Percentiles rank a stretch among this genome's conserved stretches.
Conservation (phyloP, 2,888 invertebrate species). For the Pyrgus malvae region DNA sequence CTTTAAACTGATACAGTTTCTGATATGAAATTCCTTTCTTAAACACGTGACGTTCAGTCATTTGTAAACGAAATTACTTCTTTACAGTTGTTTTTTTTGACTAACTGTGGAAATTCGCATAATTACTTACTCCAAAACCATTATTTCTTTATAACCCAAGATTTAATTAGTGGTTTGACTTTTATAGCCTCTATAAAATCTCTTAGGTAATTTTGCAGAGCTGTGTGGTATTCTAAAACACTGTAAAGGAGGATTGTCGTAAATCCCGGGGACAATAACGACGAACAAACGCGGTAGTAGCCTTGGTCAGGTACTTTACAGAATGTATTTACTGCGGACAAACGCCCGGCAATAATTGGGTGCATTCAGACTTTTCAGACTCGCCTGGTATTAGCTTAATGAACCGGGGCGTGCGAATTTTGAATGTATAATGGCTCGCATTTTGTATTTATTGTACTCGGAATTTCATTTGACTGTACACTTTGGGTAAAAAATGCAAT, state of each 20-base stretch:
- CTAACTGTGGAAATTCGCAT: too few relatives aligned
- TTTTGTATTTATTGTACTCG: too few relatives aligned
- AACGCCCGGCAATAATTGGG: conserved; percentile 10
- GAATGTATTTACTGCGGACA: conserved; percentile 16
- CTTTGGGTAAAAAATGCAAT: conserved; percentile 5
- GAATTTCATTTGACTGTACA: background rate
- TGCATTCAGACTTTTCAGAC: conserved; percentile 33
- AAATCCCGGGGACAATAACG: conserved; percentile 11
- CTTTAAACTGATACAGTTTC: background rate
- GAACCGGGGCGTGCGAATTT: conserved; percentile 39
- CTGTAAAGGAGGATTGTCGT: background rate
- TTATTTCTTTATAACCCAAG: too few relatives aligned
- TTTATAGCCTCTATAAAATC: background rate
- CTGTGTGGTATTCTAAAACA: background rate
- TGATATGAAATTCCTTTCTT: too few relatives aligned
- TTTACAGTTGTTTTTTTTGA: too few relatives aligned
- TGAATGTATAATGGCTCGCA: conserved; percentile 15
- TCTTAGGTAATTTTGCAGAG: background rate
- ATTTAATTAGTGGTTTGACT: background rate
- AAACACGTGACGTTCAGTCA: background rate
- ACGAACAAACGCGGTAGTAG: conserved; percentile 10
- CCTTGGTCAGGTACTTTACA: conserved; percentile 5
- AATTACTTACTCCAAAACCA: too few relatives aligned
- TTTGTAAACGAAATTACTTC: too few relatives aligned
- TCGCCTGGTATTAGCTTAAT: conserved; percentile 45